phyloP scores from a whole-genome alignment of 2,888 invertebrate genomes.

The Ischnura elegans region DNA sequence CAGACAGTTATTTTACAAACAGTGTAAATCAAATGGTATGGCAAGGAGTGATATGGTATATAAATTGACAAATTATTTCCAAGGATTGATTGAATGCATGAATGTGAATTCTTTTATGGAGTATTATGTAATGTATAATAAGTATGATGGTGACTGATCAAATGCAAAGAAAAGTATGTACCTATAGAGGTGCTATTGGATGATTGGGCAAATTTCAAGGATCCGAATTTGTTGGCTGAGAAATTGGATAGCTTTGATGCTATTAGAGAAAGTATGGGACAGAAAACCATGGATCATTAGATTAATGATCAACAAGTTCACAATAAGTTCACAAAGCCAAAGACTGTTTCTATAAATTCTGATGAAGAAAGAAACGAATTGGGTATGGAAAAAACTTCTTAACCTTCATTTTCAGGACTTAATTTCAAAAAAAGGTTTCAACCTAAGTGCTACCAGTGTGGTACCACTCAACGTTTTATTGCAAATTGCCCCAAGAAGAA shows the following conservation, averaged over 20 bases:
- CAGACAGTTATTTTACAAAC: too few species aligned
- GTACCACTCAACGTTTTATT: neutral
- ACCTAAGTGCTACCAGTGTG: neutral
- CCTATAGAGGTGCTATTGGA: neutral
- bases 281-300: too few species aligned
- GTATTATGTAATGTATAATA: too few species aligned
- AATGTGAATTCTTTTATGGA: neutral
- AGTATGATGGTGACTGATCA: neutral
- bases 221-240: too few species aligned
- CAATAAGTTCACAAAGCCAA: neutral
- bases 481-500: neutral
- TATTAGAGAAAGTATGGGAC: too few species aligned
- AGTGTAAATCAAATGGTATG: too few species aligned
- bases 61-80: too few species aligned
- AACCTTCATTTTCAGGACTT: too few species aligned
- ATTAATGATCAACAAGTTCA: too few species aligned
- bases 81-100: too few species aligned
- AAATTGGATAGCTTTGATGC: too few species aligned
- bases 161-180: neutral
- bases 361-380: neutral
- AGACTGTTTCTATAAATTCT: neutral
- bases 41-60: too few species aligned
- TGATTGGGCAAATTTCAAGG: neutral
- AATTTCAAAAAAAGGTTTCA: neutral
- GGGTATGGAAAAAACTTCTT: neutral